Conservation (phyloP, 2,888 invertebrate genomes). For the Eristalinus aeneus region DNA sequence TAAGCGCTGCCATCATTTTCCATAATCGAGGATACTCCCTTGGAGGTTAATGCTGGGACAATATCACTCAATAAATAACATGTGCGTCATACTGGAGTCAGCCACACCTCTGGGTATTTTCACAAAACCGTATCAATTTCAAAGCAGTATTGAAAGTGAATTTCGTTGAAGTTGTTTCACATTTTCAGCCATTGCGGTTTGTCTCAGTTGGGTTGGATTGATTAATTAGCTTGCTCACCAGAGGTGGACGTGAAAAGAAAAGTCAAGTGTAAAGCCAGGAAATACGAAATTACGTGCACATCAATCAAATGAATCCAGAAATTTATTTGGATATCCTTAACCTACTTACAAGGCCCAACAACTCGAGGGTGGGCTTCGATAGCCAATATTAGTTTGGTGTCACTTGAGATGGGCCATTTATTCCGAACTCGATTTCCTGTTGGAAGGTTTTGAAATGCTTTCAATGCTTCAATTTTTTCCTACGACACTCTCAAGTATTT, state of each 20-base stretch:
- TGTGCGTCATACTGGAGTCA: slow-evolving; percentile 5
- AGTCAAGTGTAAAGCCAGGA: neutral
- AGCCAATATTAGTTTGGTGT: neutral
- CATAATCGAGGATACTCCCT: neutral
- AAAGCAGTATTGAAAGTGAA: neutral
- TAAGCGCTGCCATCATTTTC: neutral
- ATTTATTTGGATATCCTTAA: neutral
- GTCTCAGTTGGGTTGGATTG: neutral
- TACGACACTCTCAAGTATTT: too few species aligned
- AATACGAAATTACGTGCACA: neutral
- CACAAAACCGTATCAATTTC: neutral
- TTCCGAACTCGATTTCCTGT: too few species aligned
- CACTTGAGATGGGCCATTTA: too few species aligned
- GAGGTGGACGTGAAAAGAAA: neutral
- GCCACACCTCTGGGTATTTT: neutral
- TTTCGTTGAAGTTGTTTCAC: neutral
- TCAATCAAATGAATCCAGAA: neutral
- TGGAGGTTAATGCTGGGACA: slow-evolving; percentile 2
- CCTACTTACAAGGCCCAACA: neutral
- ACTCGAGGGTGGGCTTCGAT: neutral
- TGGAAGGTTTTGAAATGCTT: too few species aligned
- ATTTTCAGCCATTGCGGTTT: neutral
- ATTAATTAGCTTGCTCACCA: neutral
- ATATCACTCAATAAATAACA: slow-evolving; percentile 7
- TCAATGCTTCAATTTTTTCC: too few species aligned